A percentile compares a stretch with the other conserved stretches of the same genome.
Conservation (phyloP, 2,797 vertebrate genomes). For the Caiman crocodilus region DNA sequence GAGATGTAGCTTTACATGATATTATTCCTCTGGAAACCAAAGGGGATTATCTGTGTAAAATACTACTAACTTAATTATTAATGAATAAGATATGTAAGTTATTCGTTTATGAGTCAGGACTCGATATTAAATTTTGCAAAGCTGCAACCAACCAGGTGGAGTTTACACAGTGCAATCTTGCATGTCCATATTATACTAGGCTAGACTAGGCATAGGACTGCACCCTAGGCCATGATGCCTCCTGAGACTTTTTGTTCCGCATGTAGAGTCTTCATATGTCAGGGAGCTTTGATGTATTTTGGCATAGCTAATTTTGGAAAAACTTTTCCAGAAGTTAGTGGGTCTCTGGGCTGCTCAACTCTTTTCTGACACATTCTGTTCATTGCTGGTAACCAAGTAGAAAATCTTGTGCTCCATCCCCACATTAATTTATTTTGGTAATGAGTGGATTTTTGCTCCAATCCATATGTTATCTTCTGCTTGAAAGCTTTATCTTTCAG, state of each 20-base stretch:
- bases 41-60: not conserved
- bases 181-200: not conserved
- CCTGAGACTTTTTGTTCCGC: not conserved
- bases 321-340: not conserved
- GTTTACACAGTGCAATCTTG: accelerated
- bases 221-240: not conserved
- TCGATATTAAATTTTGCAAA: not conserved
- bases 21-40: not conserved
- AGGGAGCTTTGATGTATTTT: not conserved
- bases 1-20: not conserved
- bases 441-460: not conserved
- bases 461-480: not conserved
- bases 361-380: not conserved
- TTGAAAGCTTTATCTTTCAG: not conserved
- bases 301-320: not conserved
- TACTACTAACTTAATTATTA: not conserved
- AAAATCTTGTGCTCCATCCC: not conserved
- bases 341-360: not conserved
- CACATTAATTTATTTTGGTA: not conserved
- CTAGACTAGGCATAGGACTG: not conserved
- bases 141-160: not conserved
- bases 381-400: not conserved
- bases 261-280: not conserved
- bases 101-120: not conserved
- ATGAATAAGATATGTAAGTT: not conserved